phyloP scores from a whole-genome alignment of 2,113 vertebrate genomes.

The Hyperoodon ampullatus region DNA sequence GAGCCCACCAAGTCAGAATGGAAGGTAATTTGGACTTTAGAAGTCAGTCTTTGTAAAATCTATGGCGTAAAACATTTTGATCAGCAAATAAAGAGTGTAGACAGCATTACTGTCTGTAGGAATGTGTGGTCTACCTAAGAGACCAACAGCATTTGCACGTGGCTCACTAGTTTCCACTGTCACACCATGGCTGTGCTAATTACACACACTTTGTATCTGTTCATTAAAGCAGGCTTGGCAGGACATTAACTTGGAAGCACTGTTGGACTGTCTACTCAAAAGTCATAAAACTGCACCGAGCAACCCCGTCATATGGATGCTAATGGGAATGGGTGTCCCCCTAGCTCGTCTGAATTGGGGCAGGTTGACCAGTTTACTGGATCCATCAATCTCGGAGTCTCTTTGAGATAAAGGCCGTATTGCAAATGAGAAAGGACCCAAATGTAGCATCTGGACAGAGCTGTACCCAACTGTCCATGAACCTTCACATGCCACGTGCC shows the following conservation, averaged over 20 bases:
- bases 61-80: background rate
- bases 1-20: background rate
- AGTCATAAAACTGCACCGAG: constrained; percentile 56
- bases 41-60: background rate
- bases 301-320: constrained; percentile 34
- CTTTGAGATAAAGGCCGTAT: background rate
- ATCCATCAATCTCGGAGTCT: constrained; percentile 1
- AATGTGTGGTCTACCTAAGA: background rate
- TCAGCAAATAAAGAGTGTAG: background rate
- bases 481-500: background rate
- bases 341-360: background rate
- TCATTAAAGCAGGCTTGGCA: constrained; percentile 68
- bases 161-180: background rate
- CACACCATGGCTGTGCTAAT: background rate
- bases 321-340: constrained; percentile 48
- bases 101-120: background rate
- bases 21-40: background rate
- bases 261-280: constrained; percentile 53
- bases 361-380: background rate
- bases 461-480: background rate
- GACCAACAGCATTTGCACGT: background rate
- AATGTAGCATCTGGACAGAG: background rate
- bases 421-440: background rate
- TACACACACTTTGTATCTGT: constrained; percentile 50
- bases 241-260: constrained; percentile 63